phyloP scores from a whole-genome alignment of 2,797 vertebrate genomes.

The Hippopotamyrus pictus region DNA sequence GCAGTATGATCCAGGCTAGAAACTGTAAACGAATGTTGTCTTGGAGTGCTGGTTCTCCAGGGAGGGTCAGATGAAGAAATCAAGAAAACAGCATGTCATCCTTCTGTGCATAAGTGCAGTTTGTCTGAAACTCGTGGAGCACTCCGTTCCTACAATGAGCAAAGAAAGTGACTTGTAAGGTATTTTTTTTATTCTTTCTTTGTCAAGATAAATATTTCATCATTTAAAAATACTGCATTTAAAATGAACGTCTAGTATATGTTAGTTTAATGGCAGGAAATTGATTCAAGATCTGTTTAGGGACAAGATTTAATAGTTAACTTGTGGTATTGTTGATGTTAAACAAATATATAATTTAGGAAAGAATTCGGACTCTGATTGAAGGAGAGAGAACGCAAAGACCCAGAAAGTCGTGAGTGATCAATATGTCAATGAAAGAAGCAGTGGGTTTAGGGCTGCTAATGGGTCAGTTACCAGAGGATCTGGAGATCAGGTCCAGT shows the following conservation, averaged over 20 bases:
- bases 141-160: neutral
- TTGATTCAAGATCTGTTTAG: neutral
- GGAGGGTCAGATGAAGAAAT: constrained; percentile 18
- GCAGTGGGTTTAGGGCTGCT: constrained; percentile 47
- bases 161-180: neutral
- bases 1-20: neutral
- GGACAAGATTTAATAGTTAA: neutral
- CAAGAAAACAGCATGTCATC: constrained; percentile 12
- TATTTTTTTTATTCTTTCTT: neutral
- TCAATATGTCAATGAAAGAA: constrained; percentile 19
- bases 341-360: neutral
- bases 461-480: constrained; percentile 42
- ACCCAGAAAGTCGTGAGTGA: neutral
- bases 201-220: neutral
- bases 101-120: neutral
- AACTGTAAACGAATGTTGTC: constrained; percentile 30
- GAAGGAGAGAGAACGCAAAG: neutral
- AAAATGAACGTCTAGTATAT: neutral
- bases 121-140: neutral
- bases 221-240: neutral
- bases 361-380: neutral
- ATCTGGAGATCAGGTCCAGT: constrained; percentile 46
- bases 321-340: neutral
- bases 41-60: constrained; percentile 25
- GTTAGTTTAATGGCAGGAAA: neutral